A percentile compares a stretch with the other conserved stretches of the same genome.
Conservation (phyloP, 2,797 vertebrate genomes). For the Antrozous pallidus region DNA sequence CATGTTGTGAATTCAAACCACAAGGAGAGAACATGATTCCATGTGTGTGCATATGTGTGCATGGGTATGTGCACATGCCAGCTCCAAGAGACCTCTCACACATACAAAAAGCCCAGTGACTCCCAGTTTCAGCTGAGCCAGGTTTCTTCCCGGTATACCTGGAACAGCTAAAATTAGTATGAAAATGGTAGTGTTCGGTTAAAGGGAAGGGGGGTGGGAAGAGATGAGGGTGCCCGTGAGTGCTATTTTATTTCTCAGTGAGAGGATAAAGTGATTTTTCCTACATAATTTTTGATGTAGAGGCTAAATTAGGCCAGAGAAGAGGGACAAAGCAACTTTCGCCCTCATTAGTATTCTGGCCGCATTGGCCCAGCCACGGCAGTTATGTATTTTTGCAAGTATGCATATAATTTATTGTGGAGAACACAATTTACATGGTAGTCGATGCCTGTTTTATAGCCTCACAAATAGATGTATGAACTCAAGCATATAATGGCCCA, state of each 20-base stretch:
- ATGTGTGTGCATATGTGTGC: fast-evolving
- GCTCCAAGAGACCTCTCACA: background rate
- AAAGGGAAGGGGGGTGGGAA: slow-evolving; percentile 79
- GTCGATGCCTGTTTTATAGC: slow-evolving; percentile 99
- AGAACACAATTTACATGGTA: slow-evolving; percentile 99
- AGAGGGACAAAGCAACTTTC: slow-evolving; percentile 89
- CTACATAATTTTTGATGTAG: slow-evolving; percentile 90
- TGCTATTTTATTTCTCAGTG: slow-evolving; percentile 89
- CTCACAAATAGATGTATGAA: slow-evolving; percentile 99
- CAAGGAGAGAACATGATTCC: background rate
- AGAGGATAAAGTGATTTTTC: slow-evolving; percentile 90
- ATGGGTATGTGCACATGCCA: fast-evolving
- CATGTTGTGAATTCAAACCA: background rate
- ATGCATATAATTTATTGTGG: slow-evolving; percentile 99
- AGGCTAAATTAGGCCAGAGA: slow-evolving; percentile 89
- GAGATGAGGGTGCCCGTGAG: slow-evolving; percentile 86
- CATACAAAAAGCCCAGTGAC: background rate
- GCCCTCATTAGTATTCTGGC: slow-evolving; percentile 94
- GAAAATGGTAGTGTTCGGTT: slow-evolving; percentile 85
- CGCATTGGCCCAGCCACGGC: slow-evolving; percentile 91
- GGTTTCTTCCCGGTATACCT: slow-evolving; percentile 77
- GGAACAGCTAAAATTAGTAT: slow-evolving; percentile 85
- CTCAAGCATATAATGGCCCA: slow-evolving; percentile 99
- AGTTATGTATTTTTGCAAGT: slow-evolving; percentile 99
- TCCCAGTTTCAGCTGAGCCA: background rate